Base-by-base conservation (phyloP, 2,888 invertebrate species). In the Alloscopus bannaensis region DNA sequence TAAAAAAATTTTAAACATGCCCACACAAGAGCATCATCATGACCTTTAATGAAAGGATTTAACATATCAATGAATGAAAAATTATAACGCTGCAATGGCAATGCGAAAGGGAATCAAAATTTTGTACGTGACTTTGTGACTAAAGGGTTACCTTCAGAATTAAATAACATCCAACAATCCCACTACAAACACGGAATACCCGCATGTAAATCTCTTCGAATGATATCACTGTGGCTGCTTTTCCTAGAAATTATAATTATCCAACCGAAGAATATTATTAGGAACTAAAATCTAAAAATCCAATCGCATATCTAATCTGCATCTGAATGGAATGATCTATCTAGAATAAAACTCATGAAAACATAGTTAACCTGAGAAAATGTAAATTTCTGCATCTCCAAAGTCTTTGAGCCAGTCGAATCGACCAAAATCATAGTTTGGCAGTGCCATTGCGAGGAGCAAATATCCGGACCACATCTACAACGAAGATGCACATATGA, bases 171-270 rank as follows among this genome's bases (percentile, higher is more conserved):
- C 79, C 79, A 45, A 59, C n/a, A 2, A 64, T 20, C 2, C 60
- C 79, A 16, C 52, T 62, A 3, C 66, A 20, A n/a, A 79, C 68
- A n/a, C 79, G 72, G 31, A 72, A 68, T 3, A 60, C 20, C 36
- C 79, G 47, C 72, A 79, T 79, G 28, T 72, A 79, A 28, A 79
- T 55, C 42, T 79, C 79, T 31, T 79, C 79, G 2, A 50, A 4
- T 8, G 72, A 47, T 29, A 72, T 79, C 11, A 79, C 24, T 3
- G 60, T 45, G 1, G 73, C 65, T 18, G 73, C 73, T 26, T 66
- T 65, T n/a, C 73, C 73, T 73, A 47, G 1, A 60, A 22, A n/a
- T n/a, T n/a, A n/a, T n/a, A 50, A 18, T 50, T 50, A 3, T 18
- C 22, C 20, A 18, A 57, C 8, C 20, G 36, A 57, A 29, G 57